phyloP scores from a whole-genome alignment of 2,888 invertebrate genomes.

The Pterostichus madidus region DNA sequence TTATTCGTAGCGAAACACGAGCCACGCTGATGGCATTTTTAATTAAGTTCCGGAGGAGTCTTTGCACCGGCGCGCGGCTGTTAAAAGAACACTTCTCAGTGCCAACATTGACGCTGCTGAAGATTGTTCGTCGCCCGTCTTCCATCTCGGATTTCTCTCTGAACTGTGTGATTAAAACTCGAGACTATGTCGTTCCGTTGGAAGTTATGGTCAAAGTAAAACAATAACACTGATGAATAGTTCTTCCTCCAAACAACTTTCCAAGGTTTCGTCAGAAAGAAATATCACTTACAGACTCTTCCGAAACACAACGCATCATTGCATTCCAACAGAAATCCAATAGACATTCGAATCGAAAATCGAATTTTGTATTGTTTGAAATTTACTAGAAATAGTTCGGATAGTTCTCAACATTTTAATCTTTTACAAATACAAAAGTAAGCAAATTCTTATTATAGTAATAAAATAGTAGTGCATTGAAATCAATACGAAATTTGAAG shows the following conservation, averaged over 20 bases:
- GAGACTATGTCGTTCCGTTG: constrained; percentile 50
- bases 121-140: constrained; percentile 20
- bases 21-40: constrained; percentile 66
- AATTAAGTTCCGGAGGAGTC: constrained; percentile 66
- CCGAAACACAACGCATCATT: constrained; percentile 25
- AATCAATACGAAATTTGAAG: no score
- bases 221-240: constrained; percentile 66
- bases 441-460: no score
- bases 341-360: neutral
- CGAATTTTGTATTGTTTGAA: neutral
- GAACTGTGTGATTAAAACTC: constrained; percentile 61
- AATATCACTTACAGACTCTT: constrained; percentile 13
- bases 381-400: no score
- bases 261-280: constrained; percentile 4
- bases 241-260: constrained; percentile 45
- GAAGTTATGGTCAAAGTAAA: constrained; percentile 65
- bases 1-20: constrained; percentile 63
- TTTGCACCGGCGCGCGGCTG: constrained; percentile 49
- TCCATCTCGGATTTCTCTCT: constrained; percentile 61
- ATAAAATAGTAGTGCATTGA: no score
- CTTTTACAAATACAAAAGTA: no score
- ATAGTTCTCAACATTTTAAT: no score
- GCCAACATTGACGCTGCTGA: constrained; percentile 63
- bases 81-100: constrained; percentile 67
- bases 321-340: constrained; percentile 2